Evolutionary conservation across 92 coral and sea anemone species (phyloP).

Genomic region (Diadumene lineata): DNA sequence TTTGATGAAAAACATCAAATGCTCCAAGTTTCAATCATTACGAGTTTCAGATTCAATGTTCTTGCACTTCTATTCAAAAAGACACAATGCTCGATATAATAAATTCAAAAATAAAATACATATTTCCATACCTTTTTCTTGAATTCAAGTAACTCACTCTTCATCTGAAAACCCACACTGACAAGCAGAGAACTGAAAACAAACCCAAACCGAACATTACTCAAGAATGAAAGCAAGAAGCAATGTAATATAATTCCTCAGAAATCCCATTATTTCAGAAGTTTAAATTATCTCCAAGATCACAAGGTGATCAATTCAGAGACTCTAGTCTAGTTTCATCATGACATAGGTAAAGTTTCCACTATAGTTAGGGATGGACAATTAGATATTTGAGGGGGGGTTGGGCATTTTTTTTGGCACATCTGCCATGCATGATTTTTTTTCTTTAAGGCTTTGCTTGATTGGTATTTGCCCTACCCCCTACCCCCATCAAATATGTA

Average conservation of each 20-base stretch:
- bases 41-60: too few relatives aligned
- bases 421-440: too few relatives aligned
- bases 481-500: too few relatives aligned
- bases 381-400: too few relatives aligned
- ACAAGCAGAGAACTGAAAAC: conserved; percentile 7
- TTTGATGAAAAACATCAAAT: too few relatives aligned
- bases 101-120: not conserved
- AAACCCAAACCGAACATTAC: not conserved
- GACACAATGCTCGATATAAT: not conserved
- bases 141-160: not conserved
- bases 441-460: too few relatives aligned
- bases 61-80: too few relatives aligned
- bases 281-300: conserved; percentile 34
- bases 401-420: too few relatives aligned
- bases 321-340: conserved; percentile 91
- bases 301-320: conserved; percentile 60
- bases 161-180: not conserved
- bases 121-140: not conserved
- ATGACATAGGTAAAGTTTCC: conserved; percentile 20
- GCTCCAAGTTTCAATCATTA: too few relatives aligned
- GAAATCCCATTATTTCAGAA: conserved; percentile 46
- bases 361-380: too few relatives aligned
- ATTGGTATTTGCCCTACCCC: too few relatives aligned
- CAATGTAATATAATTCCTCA: not conserved
- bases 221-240: not conserved